Conservation (phyloP, 2,888 invertebrate genomes). For the Dione vanillae region DNA sequence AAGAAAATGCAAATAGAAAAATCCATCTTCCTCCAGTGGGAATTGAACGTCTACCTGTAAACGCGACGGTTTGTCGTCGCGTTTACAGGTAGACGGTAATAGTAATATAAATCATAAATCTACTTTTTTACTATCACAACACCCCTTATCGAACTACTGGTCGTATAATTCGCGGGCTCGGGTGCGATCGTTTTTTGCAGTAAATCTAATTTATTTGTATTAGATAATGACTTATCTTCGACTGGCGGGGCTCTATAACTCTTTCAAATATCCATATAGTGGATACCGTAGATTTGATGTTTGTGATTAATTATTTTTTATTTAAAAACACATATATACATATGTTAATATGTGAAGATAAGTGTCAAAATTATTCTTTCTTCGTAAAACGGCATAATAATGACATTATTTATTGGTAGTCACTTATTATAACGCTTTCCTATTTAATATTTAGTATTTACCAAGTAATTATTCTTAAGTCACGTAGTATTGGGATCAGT, state of each 20-base stretch:
- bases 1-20: too few species aligned
- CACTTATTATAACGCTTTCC: too few species aligned
- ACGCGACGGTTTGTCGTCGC: too few species aligned
- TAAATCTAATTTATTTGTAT: conserved; percentile 84
- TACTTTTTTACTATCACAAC: conserved; percentile 42
- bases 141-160: conserved; percentile 70
- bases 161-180: conserved; percentile 64
- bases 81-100: neutral
- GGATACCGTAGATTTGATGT: conserved; percentile 58
- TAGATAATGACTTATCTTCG: conserved; percentile 83
- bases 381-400: too few species aligned
- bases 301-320: conserved; percentile 40
- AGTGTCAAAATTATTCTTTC: too few species aligned
- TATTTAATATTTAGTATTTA: too few species aligned
- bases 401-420: too few species aligned
- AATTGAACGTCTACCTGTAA: too few species aligned
- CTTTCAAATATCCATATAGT: conserved; percentile 59
- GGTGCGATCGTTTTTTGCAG: conserved; percentile 78
- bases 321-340: neutral
- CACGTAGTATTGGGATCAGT: too few species aligned
- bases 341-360: neutral
- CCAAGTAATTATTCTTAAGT: too few species aligned
- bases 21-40: too few species aligned
- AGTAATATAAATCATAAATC: neutral
- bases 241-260: conserved; percentile 69